Base-by-base conservation (phyloP, 2,888 invertebrate genomes). In the Patella pellucida region DNA sequence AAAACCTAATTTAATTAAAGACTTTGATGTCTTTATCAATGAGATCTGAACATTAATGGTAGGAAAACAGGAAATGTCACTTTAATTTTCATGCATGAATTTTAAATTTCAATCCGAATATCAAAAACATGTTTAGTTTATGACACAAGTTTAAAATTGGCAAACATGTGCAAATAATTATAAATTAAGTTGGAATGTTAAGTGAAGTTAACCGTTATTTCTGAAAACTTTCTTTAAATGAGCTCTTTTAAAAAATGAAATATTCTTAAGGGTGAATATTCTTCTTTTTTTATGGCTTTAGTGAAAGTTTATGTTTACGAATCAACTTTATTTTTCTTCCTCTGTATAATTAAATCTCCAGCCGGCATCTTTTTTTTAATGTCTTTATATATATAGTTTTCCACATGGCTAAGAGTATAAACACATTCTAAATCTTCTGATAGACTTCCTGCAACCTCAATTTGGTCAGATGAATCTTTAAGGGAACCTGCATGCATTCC, bases 31-130 rank as follows among this genome's bases (percentile, higher is more conserved):
- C 62, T 23, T 62, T 62, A 62, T 62, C 62, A 19, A 23, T 62
- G 23, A 62, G 19, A 62, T 23, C 19, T 41, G 41, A 23, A 62
- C 11, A 23, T 12, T 19, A 62, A 19, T 62, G 23, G 62, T 23
- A 62, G 19, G n/a, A 62, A 62, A 19, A 12, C 19, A 62, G 62
- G 62, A 62, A 62, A 62, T 62, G 62, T 62, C 62, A 62, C 62
- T 62, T 62, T 62, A 62, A 62, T 62, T 62, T 62, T 23, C 19
- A 19, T 23, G 23, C 62, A 23, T 23, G 62, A 19, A 62, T 62
- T 62, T 23, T 23, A 23, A 62, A 62, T 23, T 62, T 62, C 19
- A 62, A 62, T 62, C 62, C 19, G 14, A 62, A 62, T 62, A 23
- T 11, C 23, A 62, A 62, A 62, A 62, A 62, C 23, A 62, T 62